Evolutionary conservation across 2,888 invertebrate genomes (phyloP).

Genomic region (Idaea aversata): DNA sequence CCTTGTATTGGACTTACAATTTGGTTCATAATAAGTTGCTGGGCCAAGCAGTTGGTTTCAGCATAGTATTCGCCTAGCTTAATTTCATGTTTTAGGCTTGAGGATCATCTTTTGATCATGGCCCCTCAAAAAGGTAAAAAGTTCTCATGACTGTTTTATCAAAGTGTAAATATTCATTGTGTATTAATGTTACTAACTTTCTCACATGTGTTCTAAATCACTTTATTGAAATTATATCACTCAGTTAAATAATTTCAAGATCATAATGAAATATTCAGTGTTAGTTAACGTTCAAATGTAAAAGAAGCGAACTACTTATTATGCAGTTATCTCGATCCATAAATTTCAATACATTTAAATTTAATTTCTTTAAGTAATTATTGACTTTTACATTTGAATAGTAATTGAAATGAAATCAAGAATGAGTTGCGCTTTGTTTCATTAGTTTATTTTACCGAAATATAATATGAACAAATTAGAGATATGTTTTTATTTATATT

Average conservation of each 20-base stretch:
- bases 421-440: background rate
- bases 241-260: constrained; percentile 62
- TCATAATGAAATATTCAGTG: constrained; percentile 71
- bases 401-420: background rate
- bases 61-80: background rate
- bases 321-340: constrained; percentile 57
- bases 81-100: background rate
- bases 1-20: no score
- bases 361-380: background rate
- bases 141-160: background rate
- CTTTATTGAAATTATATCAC: constrained; percentile 35
- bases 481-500: no score
- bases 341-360: constrained; percentile 48
- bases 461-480: background rate
- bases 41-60: no score
- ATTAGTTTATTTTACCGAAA: background rate
- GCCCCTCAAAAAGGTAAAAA: background rate
- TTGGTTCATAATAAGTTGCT: no score
- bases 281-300: constrained; percentile 46
- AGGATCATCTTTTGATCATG: background rate
- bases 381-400: background rate
- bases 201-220: constrained; percentile 9
- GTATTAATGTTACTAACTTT: constrained; percentile 11
- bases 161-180: constrained; percentile 10
- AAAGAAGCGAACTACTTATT: constrained; percentile 35